phyloP scores from a whole-genome alignment of 2,113 vertebrate genomes.

The Hypocryptadius cinnamomeus region DNA sequence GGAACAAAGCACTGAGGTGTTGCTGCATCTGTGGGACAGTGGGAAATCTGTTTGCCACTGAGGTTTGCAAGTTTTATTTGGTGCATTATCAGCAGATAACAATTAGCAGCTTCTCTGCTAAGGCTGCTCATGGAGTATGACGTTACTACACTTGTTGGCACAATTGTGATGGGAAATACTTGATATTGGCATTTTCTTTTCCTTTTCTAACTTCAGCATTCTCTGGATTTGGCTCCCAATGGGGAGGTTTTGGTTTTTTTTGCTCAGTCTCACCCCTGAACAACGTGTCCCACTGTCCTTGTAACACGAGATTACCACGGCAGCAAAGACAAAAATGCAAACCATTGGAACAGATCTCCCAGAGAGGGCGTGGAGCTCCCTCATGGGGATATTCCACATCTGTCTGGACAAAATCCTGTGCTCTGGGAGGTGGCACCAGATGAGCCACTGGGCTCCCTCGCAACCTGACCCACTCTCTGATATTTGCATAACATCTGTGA shows the following conservation, averaged over 20 bases:
- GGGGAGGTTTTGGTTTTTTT: not conserved
- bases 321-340: not conserved
- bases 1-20: not conserved
- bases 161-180: conserved; percentile 60
- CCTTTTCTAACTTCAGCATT: not conserved
- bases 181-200: not conserved
- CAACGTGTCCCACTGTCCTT: not conserved
- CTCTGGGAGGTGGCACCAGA: not conserved
- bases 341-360: not conserved
- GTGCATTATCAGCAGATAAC: not conserved
- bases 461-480: rapidly evolving
- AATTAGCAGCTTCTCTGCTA: not conserved
- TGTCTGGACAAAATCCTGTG: not conserved
- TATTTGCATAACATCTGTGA: not conserved
- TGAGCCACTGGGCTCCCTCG: not conserved
- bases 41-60: not conserved
- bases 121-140: not conserved
- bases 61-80: not conserved
- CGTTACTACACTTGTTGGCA: conserved; percentile 22
- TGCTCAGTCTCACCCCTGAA: not conserved
- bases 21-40: not conserved
- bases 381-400: not conserved
- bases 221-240: not conserved
- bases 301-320: rapidly evolving
- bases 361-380: not conserved